Base-by-base conservation (phyloP, 2,888 invertebrate species). In the Hybos culiciformis region DNA sequence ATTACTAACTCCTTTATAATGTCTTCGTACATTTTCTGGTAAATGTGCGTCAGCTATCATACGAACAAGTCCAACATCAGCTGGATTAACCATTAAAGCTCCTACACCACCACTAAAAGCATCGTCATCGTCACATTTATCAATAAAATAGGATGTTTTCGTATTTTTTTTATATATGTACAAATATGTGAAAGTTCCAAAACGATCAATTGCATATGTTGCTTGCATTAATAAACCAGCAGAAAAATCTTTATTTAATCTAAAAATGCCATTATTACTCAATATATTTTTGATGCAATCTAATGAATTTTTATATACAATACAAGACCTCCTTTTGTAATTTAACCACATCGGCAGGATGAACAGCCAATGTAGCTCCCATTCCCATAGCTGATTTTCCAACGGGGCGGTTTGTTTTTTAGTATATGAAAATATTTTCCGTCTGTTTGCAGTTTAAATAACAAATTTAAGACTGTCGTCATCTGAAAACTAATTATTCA, bases 11-110 rank as follows among this genome's bases (percentile, higher is more conserved):
- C 81, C 85, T 56, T 78, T 86, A 63, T 98, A 97, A 61, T 92
- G 91, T 50, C 96, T 75, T 50, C 87, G 69, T 63, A 96, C 84
- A 2, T 79, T 84, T 37, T 64, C 58, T 1, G 97, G 93, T 41
- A 55, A 9, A 50, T 91, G 75, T 15, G 94, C 94, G 67, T 96
- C 94, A 1, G 91, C 78, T 11, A 93, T 93, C 94, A 96, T 96
- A 48, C 96, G 71, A 54, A 96, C 91, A 42, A 94, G 74, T 1
- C 90, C 83, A 20, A 93, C 83, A 69, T 94, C 94, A 0, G 94
- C 91, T 3, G 94, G 94, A 0, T 92, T 94, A 37, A 93, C 94
- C 29, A 93, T 83, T 68, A 94, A 91, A 2, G 93, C 50, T 15
- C 51, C 51, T 24, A 33, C 5, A 3, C 70, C 70, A 3, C 94